phyloP scores from a whole-genome alignment of 2,113 vertebrate species.

The Rhinopomastus cyanomelas region DNA sequence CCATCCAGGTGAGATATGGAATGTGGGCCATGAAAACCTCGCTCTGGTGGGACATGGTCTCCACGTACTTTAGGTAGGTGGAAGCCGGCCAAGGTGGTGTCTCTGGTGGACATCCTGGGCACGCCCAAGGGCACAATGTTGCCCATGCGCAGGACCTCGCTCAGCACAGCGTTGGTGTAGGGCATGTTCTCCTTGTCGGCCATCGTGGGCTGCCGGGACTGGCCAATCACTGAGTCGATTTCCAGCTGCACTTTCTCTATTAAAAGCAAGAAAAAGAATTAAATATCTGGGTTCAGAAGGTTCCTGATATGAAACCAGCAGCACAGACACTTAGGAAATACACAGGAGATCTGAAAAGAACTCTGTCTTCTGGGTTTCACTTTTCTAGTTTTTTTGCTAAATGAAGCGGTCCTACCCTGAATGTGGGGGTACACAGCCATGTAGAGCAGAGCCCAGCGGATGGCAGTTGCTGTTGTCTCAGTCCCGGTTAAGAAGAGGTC shows the following conservation, averaged over 20 bases:
- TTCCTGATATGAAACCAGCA: background rate
- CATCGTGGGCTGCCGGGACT: slow-evolving; percentile 69
- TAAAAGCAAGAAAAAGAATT: background rate
- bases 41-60: background rate
- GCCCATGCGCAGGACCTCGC: slow-evolving; percentile 84
- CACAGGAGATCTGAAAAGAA: background rate
- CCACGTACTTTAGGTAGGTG: slow-evolving; percentile 79
- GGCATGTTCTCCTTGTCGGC: slow-evolving; percentile 77
- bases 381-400: background rate
- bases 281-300: background rate
- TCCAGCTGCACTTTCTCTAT: slow-evolving; percentile 78
- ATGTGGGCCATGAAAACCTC: background rate
- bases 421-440: slow-evolving; percentile 78
- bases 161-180: slow-evolving; percentile 83
- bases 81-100: slow-evolving; percentile 77
- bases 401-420: slow-evolving; percentile 69
- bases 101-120: slow-evolving; percentile 70
- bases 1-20: background rate
- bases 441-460: slow-evolving; percentile 83
- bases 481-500: slow-evolving; percentile 86
- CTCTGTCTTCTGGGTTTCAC: background rate
- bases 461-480: slow-evolving; percentile 72
- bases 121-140: slow-evolving; percentile 82
- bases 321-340: background rate
- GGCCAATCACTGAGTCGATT: slow-evolving; percentile 76